Evolutionary conservation across 1,140 invertebrate species (phyloP), one percentile per base, ranked within the genome.

Genomic region (Leucophenga varia): DNA sequence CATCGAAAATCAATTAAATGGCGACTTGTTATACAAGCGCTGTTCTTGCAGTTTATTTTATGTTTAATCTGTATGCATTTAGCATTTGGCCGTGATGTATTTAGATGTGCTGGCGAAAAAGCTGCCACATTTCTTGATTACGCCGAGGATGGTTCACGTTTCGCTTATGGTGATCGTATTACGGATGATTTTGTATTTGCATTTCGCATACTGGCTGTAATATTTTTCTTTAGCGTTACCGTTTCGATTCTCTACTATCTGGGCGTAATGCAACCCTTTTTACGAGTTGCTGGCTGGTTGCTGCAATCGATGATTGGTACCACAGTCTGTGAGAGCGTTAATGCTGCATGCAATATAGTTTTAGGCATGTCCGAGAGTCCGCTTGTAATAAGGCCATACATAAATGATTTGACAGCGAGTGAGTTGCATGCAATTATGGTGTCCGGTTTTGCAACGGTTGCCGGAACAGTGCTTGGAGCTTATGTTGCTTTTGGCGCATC

Each of bases 351-450:
- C 0, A 93, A 92, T 67, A 86, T 91, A 3, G 95, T 95, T 67
- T 72, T 95, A 2, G 91, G 93, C 61, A 88, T 89, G 87, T 86
- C 85, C 2, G 95, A 97, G 80, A 86, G 90, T 12, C 87, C 91
- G 1, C 73, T 97, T 2, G 49, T 97, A 18, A 85, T 97, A 30
- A 85, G 86, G 63, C 91, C 91, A 0, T 95, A 91, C 59, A 70
- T 98, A 2, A 7, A 14, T 2, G 1, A 52, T 8, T 79, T 97
- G 61, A 97, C 94, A 0, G 76, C 80, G 12, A 95, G 92, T 0
- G 95, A 98, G 78, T 68, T 97, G 2, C 92, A 96, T 67, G 84
- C 93, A 0, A 80, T 98, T 7, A 91, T 97, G 87, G 84, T 88
- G 8, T 90, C 88, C 3, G 95, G 95, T 10, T 96, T 96, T 76